phyloP scores from a whole-genome alignment of 2,888 invertebrate genomes.

The Hemithea aestivaria region DNA sequence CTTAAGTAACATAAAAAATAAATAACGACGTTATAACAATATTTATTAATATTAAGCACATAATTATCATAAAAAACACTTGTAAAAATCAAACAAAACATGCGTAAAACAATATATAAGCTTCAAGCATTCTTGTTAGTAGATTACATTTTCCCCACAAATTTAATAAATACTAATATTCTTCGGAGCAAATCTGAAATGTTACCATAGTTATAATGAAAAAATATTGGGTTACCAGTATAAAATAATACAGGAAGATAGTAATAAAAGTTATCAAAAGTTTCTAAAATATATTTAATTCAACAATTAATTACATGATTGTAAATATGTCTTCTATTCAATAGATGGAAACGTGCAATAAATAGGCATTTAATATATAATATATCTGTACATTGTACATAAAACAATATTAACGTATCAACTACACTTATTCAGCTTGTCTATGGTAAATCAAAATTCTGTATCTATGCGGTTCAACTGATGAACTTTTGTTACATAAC shows the following conservation, averaged over 20 bases:
- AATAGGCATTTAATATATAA: conserved; percentile 28
- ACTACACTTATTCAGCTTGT: too few relatives aligned
- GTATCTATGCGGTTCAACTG: too few relatives aligned
- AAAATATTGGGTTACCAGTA: conserved; percentile 9
- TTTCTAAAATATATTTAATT: conserved; percentile 42
- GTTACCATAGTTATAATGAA: conserved; percentile 15
- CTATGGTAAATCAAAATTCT: too few relatives aligned
- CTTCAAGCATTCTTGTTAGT: conserved; percentile 24
- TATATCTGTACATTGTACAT: conserved; percentile 34
- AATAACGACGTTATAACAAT: neutral
- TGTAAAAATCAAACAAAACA: conserved; percentile 26
- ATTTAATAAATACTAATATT: conserved; percentile 71
- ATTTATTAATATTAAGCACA: conserved; percentile 19
- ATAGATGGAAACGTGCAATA: conserved; percentile 36
- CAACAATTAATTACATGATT: conserved; percentile 31
- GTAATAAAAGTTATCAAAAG: conserved; percentile 24
- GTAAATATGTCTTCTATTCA: conserved; percentile 31
- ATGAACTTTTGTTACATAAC: too few relatives aligned
- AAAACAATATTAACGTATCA: conserved; percentile 24
- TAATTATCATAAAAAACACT: conserved; percentile 22
- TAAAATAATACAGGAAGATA: conserved; percentile 22
- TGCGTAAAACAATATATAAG: conserved; percentile 24
- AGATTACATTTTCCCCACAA: conserved; percentile 20
- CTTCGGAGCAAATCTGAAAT: conserved; percentile 75
- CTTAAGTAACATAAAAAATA: too few relatives aligned